Conservation (phyloP, 2,113 vertebrate species). For the Ondatra zibethicus region DNA sequence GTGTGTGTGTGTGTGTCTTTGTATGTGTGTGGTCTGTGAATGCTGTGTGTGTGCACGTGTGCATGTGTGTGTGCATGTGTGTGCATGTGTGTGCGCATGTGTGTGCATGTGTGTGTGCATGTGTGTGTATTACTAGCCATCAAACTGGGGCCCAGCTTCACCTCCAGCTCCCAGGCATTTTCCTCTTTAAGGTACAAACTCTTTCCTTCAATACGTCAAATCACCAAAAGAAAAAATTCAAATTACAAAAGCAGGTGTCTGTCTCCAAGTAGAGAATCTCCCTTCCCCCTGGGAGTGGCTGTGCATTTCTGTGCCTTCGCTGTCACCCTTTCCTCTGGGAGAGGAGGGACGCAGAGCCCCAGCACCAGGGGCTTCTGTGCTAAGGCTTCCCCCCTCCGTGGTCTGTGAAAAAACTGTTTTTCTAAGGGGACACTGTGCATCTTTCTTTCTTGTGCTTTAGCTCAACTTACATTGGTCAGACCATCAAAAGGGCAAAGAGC, state of each 20-base stretch:
- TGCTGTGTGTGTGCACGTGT: no score
- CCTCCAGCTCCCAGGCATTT: not conserved
- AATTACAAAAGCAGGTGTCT: not conserved
- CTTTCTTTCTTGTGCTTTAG: conserved; percentile 9
- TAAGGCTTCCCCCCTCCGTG: conserved; percentile 3
- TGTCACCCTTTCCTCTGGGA: not conserved
- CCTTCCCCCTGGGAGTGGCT: not conserved
- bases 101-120: no score
- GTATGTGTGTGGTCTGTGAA: not conserved
- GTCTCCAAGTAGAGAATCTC: not conserved
- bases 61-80: no score
- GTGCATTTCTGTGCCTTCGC: not conserved
- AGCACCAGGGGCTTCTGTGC: not conserved
- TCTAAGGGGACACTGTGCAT: not conserved
- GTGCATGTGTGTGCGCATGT: no score
- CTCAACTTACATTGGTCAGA: not conserved
- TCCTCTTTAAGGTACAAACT: not conserved
- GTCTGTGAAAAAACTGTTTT: not conserved
- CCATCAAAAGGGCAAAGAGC: not conserved
- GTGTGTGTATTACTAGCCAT: not conserved
- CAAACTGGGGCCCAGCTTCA: not conserved
- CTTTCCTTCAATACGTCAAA: conserved; percentile 16
- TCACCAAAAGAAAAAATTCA: not conserved
- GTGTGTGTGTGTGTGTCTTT: no score
- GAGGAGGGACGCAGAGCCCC: not conserved